Evolutionary conservation across 2,113 vertebrate genomes (phyloP).

Genomic region (Chloropsis hardwickii): DNA sequence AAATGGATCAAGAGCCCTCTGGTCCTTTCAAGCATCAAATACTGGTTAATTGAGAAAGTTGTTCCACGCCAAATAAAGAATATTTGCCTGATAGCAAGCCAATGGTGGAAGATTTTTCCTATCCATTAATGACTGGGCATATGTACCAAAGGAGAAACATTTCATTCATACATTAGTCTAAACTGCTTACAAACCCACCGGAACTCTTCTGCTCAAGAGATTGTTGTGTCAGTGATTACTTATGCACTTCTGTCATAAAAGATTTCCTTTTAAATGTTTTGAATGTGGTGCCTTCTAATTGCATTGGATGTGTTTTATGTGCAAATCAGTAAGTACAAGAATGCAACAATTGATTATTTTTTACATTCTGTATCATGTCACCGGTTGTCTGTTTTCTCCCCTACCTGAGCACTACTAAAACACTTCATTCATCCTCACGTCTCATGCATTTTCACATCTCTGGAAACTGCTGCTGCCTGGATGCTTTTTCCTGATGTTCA

Average conservation of each 20-base stretch:
- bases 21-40: neutral
- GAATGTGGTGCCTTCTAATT: neutral
- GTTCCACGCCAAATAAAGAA: neutral
- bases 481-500: neutral
- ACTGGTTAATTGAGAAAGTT: neutral
- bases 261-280: neutral
- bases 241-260: neutral
- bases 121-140: neutral
- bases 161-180: neutral
- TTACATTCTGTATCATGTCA: neutral
- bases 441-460: neutral
- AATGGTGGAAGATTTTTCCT: neutral
- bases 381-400: neutral
- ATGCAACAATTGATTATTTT: slow-evolving; percentile 8
- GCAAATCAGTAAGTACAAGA: neutral
- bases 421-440: neutral
- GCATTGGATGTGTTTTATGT: neutral
- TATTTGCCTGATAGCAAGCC: neutral
- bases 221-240: neutral
- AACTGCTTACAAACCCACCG: neutral
- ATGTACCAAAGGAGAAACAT: neutral
- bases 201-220: neutral
- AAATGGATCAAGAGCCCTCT: neutral
- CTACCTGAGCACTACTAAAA: neutral
- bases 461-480: neutral